Conservation (phyloP, 2,797 vertebrate species). For the Nyctibius grandis region DNA sequence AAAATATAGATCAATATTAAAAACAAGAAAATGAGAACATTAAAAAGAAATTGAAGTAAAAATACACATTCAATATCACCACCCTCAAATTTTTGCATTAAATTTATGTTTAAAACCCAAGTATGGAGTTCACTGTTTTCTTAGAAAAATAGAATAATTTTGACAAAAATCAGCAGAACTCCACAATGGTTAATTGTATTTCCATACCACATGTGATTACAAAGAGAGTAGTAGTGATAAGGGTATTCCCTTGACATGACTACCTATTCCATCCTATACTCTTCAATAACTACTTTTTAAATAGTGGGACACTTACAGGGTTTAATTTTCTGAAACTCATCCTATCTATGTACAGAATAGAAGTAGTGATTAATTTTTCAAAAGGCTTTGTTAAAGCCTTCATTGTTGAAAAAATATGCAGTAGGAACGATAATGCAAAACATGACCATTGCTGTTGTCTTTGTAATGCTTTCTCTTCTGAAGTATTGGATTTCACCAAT, state of each 20-base stretch:
- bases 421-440: neutral
- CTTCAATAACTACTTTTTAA: neutral
- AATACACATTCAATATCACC: neutral
- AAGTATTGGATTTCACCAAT: neutral
- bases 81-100: neutral
- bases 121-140: neutral
- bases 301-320: neutral
- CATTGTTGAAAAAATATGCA: slow-evolving; percentile 4
- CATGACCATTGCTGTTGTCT: neutral
- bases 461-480: neutral
- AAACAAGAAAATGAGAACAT: neutral
- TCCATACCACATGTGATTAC: neutral
- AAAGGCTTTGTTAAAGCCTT: slow-evolving; percentile 23
- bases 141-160: neutral
- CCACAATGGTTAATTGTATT: neutral
- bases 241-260: neutral
- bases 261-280: neutral
- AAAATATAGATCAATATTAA: neutral
- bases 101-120: neutral
- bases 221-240: neutral
- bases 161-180: neutral
- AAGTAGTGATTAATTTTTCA: slow-evolving; percentile 9
- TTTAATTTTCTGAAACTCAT: neutral
- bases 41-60: neutral
- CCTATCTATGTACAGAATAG: neutral